Conservation (phyloP, 2,888 invertebrate genomes). For the Oscheius sp. region DNA sequence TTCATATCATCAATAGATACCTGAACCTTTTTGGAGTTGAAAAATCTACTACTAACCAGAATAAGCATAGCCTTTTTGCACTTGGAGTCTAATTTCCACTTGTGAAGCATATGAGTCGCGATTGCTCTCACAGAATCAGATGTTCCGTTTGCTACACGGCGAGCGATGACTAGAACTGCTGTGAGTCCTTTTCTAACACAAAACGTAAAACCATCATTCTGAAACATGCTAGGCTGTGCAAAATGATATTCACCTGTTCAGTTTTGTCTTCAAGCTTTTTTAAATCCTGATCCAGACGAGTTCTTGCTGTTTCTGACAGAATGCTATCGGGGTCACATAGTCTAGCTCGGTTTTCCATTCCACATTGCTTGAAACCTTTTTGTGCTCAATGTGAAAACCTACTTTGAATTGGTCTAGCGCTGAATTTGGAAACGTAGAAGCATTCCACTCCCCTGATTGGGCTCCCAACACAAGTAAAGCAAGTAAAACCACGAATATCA, state of each 20-base stretch:
- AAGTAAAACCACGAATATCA: too few relatives aligned
- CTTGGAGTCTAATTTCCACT: constrained; percentile 68
- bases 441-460: constrained; percentile 61
- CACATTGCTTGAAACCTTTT: constrained; percentile 40
- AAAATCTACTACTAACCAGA: constrained; percentile 35
- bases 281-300: constrained; percentile 68
- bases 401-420: constrained; percentile 59
- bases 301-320: constrained; percentile 61
- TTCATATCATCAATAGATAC: constrained; percentile 67
- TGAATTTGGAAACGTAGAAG: constrained; percentile 66
- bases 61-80: constrained; percentile 66
- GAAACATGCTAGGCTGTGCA: constrained; percentile 2
- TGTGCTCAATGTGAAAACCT: not conserved
- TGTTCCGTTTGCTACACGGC: constrained; percentile 64
- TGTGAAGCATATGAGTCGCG: constrained; percentile 66
- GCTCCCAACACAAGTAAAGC: constrained; percentile 6
- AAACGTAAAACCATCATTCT: constrained; percentile 61
- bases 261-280: constrained; percentile 65
- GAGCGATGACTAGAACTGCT: constrained; percentile 65
- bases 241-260: constrained; percentile 48
- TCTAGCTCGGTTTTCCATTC: constrained; percentile 59
- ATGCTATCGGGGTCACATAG: constrained; percentile 71
- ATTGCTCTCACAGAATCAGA: constrained; percentile 63
- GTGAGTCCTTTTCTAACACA: constrained; percentile 71
- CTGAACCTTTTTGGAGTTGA: constrained; percentile 2